phyloP scores from a whole-genome alignment of 2,888 invertebrate genomes.

The Corbicula japonica region DNA sequence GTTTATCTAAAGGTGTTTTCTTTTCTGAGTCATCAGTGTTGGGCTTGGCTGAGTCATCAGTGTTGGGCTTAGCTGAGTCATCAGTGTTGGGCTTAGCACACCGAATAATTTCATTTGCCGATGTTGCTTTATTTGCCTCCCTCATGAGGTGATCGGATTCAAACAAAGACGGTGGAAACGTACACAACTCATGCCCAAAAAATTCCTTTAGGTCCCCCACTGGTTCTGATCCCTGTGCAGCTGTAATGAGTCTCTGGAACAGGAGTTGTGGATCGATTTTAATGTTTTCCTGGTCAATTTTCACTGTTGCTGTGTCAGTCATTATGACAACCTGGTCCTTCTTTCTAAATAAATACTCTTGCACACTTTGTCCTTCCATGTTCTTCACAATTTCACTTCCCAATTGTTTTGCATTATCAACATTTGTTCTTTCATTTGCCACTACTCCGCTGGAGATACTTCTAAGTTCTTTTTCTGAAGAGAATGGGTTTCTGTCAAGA shows the following conservation, averaged over 20 bases:
- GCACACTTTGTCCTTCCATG: constrained; percentile 51
- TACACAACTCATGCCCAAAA: constrained; percentile 22
- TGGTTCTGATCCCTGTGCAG: constrained; percentile 2
- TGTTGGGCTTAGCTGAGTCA: too few species aligned
- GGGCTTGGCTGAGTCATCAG: too few species aligned
- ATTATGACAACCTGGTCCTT: constrained; percentile 48
- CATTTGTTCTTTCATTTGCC: constrained; percentile 27
- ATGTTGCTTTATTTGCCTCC: background rate
- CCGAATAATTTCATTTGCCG: constrained; percentile 4
- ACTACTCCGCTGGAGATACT: constrained; percentile 17
- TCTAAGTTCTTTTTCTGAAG: constrained; percentile 30
- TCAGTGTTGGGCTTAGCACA: too few species aligned
- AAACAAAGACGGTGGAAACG: constrained; percentile 11
- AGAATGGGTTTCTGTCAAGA: constrained; percentile 27
- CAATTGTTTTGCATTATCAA: constrained; percentile 43
- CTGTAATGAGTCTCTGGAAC: constrained; percentile 18
- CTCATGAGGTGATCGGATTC: background rate
- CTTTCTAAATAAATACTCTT: constrained; percentile 35
- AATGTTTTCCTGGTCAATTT: constrained; percentile 30
- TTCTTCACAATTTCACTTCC: constrained; percentile 43
- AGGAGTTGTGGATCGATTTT: constrained; percentile 19
- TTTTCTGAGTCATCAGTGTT: too few species aligned
- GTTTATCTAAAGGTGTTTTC: too few species aligned
- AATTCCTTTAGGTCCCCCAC: constrained; percentile 10
- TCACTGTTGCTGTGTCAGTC: constrained; percentile 17